Base-by-base conservation (phyloP, 2,888 invertebrate genomes). In the Myopa tessellatipennis region DNA sequence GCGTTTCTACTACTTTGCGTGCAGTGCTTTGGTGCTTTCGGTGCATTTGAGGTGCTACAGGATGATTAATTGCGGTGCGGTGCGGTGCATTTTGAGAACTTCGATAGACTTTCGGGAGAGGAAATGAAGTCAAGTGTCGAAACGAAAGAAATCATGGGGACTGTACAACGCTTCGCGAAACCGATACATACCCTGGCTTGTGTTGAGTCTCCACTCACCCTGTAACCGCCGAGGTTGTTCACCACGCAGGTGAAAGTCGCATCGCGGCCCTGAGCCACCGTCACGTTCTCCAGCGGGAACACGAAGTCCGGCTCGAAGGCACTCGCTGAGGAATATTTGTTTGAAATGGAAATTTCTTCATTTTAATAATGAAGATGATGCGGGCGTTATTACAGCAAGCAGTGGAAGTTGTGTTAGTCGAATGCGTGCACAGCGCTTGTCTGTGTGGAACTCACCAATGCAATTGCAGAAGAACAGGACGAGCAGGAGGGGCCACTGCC, bases 151-250 rank as follows among this genome's bases (percentile, higher is more conserved):
- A 61, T 26, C 65, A 16, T 38, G 4, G 16, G 77, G 71, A 76
- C 6, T 18, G 65, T 61, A 70, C 72, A 58, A 84, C 83, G 82
- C 81, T 81, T 79, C 78, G 80, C 82, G 85, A 84, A 89, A 89
- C 90, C 88, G 92, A 93, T 94, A 94, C 94, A 94, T 94, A 94
- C 94, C 94, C 94, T 94, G 92, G 94, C 93, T 89, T 93, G 93
- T 91, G 93, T 92, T 92, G 93, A 91, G 84, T 88, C 83, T 91
- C 94, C 94, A 95, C 95, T 96, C 95, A 96, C 96, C 95, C 95
- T 94, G 92, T 94, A 91, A 91, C 92, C 92, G 84, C 92, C 92
- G 88, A 94, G 91, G 90, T 94, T 93, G 90, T 93, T 94, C 87
- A 94, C 94, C 86, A 94, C 93, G 87, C 94, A 94, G 85, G 94